Conservation (phyloP, 2,113 vertebrate species). For the Leptocoma aspasia region DNA sequence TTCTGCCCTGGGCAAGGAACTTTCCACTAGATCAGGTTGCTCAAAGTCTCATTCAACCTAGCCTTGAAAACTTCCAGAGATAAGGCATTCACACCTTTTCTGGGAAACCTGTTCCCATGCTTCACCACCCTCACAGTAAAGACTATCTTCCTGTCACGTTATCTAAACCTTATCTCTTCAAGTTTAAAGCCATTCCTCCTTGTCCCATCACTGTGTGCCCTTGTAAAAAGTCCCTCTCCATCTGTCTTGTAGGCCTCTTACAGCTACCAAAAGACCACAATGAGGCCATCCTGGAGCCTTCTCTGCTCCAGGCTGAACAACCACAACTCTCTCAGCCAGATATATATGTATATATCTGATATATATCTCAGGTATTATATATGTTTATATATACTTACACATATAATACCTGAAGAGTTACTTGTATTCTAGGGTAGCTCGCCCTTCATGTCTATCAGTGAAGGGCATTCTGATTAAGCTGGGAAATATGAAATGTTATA, state of each 20-base stretch:
- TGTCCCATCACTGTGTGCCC: no score
- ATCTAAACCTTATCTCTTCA: neutral
- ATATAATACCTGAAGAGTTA: neutral
- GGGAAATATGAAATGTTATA: neutral
- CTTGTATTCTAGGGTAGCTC: neutral
- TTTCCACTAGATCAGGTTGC: neutral
- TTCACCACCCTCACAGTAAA: neutral
- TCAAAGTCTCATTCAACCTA: neutral
- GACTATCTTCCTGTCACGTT: neutral
- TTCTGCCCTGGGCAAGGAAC: neutral
- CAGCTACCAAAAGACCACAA: neutral
- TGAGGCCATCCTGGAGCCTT: accelerated
- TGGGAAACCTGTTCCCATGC: neutral
- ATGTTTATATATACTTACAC: neutral
- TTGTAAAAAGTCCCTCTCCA: neutral
- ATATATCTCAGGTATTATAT: neutral
- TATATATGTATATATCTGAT: neutral
- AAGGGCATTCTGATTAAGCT: neutral
- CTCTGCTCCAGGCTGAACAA: neutral
- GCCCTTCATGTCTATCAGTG: neutral
- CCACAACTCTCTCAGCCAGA: neutral
- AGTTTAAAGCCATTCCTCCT: neutral
- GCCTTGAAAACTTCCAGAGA: neutral
- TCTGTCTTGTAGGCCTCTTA: neutral
- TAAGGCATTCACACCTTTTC: neutral